These are phyloP conservation scores for Dermatemys mawii DNA, from an alignment of 2,113 vertebrate species.

Conservation along the genomic window DNA sequence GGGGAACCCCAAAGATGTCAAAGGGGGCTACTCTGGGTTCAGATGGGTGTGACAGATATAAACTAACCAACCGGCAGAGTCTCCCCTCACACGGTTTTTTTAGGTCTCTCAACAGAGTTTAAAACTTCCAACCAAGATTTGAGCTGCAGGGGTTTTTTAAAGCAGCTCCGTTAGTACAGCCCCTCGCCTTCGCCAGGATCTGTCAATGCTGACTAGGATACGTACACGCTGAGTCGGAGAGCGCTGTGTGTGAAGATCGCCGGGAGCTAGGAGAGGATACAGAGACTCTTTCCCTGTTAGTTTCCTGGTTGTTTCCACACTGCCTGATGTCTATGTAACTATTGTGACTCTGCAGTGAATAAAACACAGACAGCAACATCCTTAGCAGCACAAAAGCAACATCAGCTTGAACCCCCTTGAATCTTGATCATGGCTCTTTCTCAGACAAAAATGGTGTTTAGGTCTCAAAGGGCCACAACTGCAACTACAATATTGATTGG, in stretches of 20 bases:
- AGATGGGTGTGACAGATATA: neutral
- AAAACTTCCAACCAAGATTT: rapidly evolving
- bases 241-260: conserved; percentile 79
- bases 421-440: rapidly evolving
- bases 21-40: neutral
- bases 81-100: neutral
- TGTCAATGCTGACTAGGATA: neutral
- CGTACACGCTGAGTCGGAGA: conserved; percentile 85
- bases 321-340: conserved; percentile 78
- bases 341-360: conserved; percentile 76
- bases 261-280: conserved; percentile 83
- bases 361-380: rapidly evolving
- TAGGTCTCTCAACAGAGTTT: rapidly evolving
- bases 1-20: neutral
- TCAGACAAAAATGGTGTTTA: neutral
- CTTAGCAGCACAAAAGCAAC: rapidly evolving
- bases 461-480: rapidly evolving
- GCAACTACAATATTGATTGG: neutral
- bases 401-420: no score
- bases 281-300: conserved; percentile 77
- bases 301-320: conserved; percentile 63
- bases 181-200: rapidly evolving
- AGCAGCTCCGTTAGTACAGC: rapidly evolving
- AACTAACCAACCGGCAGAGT: neutral
- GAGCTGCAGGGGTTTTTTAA: neutral